Evolutionary conservation across 2,888 invertebrate species (phyloP).

Genomic region (Periphyllus acericola): DNA sequence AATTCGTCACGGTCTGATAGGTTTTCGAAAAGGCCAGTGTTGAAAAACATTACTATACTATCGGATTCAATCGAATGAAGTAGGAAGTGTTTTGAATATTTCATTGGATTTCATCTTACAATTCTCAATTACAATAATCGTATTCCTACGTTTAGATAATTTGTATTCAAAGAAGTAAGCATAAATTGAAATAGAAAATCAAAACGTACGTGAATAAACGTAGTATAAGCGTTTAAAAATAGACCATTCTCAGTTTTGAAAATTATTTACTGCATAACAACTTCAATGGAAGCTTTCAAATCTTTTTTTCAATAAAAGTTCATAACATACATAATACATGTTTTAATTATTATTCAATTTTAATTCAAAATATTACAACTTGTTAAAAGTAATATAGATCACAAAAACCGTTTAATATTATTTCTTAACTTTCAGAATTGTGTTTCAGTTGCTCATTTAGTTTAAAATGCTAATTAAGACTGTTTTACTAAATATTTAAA

Average conservation of each 20-base stretch:
- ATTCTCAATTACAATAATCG: background rate
- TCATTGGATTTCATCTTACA: background rate
- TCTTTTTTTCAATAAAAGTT: no score
- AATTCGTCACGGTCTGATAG: conserved; percentile 19
- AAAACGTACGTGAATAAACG: background rate
- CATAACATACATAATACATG: no score
- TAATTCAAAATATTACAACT: no score
- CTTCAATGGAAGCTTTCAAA: no score
- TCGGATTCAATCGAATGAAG: background rate
- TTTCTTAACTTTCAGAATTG: background rate
- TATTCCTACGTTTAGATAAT: background rate
- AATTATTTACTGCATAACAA: no score
- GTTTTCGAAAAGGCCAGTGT: background rate
- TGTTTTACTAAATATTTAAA: conserved; percentile 11
- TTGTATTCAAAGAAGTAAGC: background rate
- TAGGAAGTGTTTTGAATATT: background rate
- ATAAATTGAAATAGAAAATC: background rate
- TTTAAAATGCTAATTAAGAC: background rate
- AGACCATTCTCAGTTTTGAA: no score
- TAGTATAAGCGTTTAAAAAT: background rate
- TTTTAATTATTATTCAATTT: no score
- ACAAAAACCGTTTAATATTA: background rate
- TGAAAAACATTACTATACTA: background rate
- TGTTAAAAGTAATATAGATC: no score
- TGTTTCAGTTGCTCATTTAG: background rate